Percentiles rank a stretch among this genome's conserved stretches.
Conservation (phyloP, 1,140 invertebrate genomes). For the Pseudachorutes palmiensis region DNA sequence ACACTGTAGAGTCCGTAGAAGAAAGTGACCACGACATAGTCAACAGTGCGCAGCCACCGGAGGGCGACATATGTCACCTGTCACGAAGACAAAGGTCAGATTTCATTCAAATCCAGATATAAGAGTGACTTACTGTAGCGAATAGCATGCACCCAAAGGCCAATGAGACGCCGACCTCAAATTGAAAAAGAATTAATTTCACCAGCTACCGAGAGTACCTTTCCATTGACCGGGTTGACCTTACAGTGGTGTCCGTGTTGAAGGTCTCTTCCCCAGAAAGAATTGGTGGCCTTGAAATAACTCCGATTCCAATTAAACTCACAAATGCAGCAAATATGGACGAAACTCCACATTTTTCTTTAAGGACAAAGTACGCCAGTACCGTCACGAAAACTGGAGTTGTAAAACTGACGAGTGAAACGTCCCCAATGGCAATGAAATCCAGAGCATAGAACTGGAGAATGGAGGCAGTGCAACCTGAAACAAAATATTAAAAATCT, state of each 20-base stretch:
- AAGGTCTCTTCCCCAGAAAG: constrained; percentile 9
- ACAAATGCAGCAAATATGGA: neutral
- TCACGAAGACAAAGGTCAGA: too few relatives aligned
- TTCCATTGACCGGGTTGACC: too few relatives aligned
- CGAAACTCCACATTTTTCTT: neutral
- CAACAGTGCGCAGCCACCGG: constrained; percentile 17
- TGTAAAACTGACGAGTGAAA: neutral
- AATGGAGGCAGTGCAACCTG: neutral
- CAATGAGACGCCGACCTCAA: too few relatives aligned
- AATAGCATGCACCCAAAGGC: too few relatives aligned
- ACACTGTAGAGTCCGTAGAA: constrained; percentile 19
- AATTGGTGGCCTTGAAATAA: constrained; percentile 11
- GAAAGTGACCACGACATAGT: constrained; percentile 23
- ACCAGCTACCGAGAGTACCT: too few relatives aligned
- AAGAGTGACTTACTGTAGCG: too few relatives aligned
- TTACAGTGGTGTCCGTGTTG: neutral
- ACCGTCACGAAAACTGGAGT: constrained; percentile 7
- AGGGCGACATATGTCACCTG: constrained; percentile 14
- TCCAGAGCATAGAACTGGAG: neutral
- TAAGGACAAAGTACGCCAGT: constrained; percentile 9
- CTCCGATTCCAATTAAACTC: neutral
- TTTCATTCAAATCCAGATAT: too few relatives aligned
- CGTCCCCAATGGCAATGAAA: constrained; percentile 4
- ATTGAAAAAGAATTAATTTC: neutral
- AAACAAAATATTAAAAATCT: neutral